Conservation (phyloP, 2,888 invertebrate species). For the Andrena trimmerana region DNA sequence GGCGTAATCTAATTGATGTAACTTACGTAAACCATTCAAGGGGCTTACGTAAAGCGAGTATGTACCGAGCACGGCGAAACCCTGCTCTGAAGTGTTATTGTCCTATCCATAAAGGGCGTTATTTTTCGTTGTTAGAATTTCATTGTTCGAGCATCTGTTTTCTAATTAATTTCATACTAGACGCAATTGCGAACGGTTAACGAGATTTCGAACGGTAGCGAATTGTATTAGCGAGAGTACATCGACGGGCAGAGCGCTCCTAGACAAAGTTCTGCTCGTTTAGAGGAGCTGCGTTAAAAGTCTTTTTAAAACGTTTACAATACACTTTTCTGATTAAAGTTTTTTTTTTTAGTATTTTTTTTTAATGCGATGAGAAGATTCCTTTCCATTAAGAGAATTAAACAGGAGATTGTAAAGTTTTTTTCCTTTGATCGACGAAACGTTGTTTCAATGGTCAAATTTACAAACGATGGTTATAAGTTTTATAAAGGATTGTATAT, state of each 20-base stretch:
- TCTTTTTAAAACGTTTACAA: neutral
- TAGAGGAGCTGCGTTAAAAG: neutral
- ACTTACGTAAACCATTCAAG: constrained; percentile 32
- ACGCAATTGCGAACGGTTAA: constrained; percentile 3
- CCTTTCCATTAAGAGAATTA: neutral
- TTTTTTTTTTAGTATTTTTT: constrained; percentile 7
- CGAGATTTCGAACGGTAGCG: neutral
- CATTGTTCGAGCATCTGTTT: neutral
- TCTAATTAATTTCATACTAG: neutral
- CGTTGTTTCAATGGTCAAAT: neutral
- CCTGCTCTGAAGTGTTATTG: constrained; percentile 5
- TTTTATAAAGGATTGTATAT: constrained; percentile 7
- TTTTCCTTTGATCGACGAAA: neutral
- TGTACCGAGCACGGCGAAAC: constrained; percentile 19
- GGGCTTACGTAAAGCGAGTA: constrained; percentile 30
- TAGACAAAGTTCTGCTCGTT: neutral
- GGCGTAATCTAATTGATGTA: constrained; percentile 40
- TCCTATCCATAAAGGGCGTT: neutral
- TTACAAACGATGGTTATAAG: neutral
- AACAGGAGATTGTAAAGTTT: neutral
- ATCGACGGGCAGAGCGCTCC: neutral
- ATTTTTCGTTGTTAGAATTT: neutral
- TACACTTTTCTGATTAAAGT: neutral
- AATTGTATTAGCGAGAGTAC: neutral
- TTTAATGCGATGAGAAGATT: neutral